Evolutionary conservation across 2,797 vertebrate species (phyloP).

Genomic region (Sebastolobus alascanus): DNA sequence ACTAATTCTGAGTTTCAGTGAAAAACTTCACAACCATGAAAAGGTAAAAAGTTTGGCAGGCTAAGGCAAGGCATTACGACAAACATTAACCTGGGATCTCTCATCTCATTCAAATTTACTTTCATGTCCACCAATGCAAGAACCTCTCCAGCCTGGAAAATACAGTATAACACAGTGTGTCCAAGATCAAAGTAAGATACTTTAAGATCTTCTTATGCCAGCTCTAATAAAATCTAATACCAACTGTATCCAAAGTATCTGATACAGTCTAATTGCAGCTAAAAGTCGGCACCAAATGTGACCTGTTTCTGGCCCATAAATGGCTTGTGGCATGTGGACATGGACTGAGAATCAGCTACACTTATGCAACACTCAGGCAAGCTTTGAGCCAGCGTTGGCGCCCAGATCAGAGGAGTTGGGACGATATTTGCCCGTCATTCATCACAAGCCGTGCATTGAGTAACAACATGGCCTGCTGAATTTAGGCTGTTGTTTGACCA

Average conservation of each 20-base stretch:
- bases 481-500: constrained; percentile 10
- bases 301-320: constrained; percentile 4
- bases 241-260: neutral
- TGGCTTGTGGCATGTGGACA: neutral
- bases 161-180: constrained; percentile 7
- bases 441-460: constrained; percentile 20
- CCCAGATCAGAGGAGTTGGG: constrained; percentile 10
- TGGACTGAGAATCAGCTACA: neutral
- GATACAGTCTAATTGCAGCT: neutral
- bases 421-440: constrained; percentile 19
- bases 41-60: constrained; percentile 24
- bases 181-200: constrained; percentile 44
- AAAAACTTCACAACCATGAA: constrained; percentile 23
- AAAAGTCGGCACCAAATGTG: neutral
- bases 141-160: constrained; percentile 13
- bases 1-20: constrained; percentile 31
- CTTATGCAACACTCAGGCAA: constrained; percentile 1
- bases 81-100: constrained; percentile 22
- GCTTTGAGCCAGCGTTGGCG: constrained; percentile 7
- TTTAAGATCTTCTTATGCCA: constrained; percentile 22
- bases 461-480: constrained; percentile 8
- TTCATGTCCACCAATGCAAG: constrained; percentile 17
- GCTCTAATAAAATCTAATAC: constrained; percentile 10
- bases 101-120: constrained; percentile 38
- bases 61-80: constrained; percentile 6